Evolutionary conservation across 2,888 invertebrate species (phyloP).

Genomic region (Choristoneura rosaceana): DNA sequence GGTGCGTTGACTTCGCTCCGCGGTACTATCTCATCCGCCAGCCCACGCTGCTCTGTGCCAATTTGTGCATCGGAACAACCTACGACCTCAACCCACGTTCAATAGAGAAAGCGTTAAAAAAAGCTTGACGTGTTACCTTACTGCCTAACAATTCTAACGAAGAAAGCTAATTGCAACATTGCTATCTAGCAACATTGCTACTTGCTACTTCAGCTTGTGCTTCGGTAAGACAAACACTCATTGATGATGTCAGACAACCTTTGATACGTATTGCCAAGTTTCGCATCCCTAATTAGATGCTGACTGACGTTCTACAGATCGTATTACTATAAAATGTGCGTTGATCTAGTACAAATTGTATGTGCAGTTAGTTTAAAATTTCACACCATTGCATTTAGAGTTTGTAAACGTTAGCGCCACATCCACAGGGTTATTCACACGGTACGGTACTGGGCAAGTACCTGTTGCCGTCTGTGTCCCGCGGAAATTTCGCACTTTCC

Average conservation of each 20-base stretch:
- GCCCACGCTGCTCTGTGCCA: constrained; percentile 73
- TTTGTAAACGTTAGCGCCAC: constrained; percentile 18
- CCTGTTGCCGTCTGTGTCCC: no score
- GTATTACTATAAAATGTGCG: constrained; percentile 29
- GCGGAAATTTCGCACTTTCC: no score
- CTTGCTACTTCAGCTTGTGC: not conserved
- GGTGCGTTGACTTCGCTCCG: constrained; percentile 71
- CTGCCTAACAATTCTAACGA: not conserved
- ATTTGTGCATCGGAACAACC: constrained; percentile 65
- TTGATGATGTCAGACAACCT: constrained; percentile 57
- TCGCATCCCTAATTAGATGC: constrained; percentile 58
- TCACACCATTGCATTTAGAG: constrained; percentile 26
- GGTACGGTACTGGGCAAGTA: not conserved
- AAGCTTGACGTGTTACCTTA: constrained; percentile 14
- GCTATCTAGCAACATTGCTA: no score
- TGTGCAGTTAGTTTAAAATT: constrained; percentile 30
- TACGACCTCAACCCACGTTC: constrained; percentile 66
- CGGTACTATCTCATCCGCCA: constrained; percentile 72
- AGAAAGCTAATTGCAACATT: not conserved
- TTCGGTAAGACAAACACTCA: not conserved
- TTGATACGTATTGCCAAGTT: constrained; percentile 62
- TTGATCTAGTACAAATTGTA: not conserved
- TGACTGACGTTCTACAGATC: constrained; percentile 35
- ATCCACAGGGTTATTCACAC: constrained; percentile 24
- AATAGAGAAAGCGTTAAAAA: constrained; percentile 50